These are phyloP conservation scores for Berghia stephanieae DNA, from an alignment of 1,140 invertebrate species.

Conservation along the genomic window DNA sequence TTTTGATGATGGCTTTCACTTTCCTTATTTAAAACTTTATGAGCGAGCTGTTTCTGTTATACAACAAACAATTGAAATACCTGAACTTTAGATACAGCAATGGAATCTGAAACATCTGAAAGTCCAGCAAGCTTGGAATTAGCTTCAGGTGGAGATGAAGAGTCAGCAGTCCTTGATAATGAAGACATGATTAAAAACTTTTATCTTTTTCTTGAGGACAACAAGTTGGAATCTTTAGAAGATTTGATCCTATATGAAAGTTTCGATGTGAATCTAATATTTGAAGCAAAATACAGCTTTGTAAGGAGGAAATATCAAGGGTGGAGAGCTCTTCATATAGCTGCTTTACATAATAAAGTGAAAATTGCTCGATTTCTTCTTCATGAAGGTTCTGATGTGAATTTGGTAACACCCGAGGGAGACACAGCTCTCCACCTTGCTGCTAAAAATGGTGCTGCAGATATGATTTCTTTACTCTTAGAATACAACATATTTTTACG, in stretches of 20 bases:
- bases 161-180: background rate
- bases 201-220: slow-evolving; percentile 39
- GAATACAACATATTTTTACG: slow-evolving; percentile 37
- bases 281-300: slow-evolving; percentile 35
- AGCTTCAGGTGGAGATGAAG: too few relatives aligned
- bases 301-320: slow-evolving; percentile 37
- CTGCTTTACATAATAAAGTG: slow-evolving; percentile 39
- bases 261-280: slow-evolving; percentile 45
- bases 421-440: slow-evolving; percentile 48
- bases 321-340: slow-evolving; percentile 42
- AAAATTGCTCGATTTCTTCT: slow-evolving; percentile 37
- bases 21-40: too few relatives aligned
- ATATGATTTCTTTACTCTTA: slow-evolving; percentile 40
- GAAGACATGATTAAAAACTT: slow-evolving; percentile 12
- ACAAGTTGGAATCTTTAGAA: slow-evolving; percentile 33
- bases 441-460: slow-evolving; percentile 48
- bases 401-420: slow-evolving; percentile 41
- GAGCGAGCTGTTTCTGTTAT: too few relatives aligned
- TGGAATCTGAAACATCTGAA: too few relatives aligned
- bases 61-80: too few relatives aligned
- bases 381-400: slow-evolving; percentile 35
- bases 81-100: too few relatives aligned
- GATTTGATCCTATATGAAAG: slow-evolving; percentile 28
- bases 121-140: too few relatives aligned
- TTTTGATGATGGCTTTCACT: too few relatives aligned